Conservation (phyloP, 2,113 vertebrate genomes). For the Thunnus thynnus region DNA sequence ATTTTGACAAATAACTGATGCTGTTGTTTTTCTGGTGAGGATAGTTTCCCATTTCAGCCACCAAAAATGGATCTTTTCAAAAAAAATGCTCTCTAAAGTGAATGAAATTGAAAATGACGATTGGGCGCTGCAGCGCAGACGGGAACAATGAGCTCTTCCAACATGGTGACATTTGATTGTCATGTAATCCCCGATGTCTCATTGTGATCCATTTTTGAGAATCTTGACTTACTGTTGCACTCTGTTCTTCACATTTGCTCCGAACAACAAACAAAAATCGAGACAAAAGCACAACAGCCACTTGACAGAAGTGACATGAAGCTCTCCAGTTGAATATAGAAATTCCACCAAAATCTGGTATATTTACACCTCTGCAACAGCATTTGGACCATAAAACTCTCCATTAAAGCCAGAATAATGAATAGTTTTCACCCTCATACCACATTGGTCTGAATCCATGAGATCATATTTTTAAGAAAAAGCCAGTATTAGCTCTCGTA, state of each 20-base stretch:
- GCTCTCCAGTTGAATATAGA: background rate
- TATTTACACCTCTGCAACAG: background rate
- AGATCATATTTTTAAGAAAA: constrained; percentile 13
- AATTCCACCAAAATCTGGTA: background rate
- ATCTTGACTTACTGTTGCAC: constrained; percentile 44
- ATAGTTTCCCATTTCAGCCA: background rate
- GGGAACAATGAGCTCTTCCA: constrained; percentile 46
- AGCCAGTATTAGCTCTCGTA: background rate
- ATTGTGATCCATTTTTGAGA: constrained; percentile 34
- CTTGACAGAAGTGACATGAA: constrained; percentile 31
- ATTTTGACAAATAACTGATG: too few species aligned
- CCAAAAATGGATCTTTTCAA: background rate
- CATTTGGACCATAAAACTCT: background rate
- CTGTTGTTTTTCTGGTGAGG: background rate
- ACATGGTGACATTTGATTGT: constrained; percentile 45
- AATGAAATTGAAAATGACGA: constrained; percentile 30
- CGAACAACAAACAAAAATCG: constrained; percentile 34
- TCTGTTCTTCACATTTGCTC: constrained; percentile 28
- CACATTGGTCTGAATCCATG: background rate
- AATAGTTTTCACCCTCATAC: background rate
- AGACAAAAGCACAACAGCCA: constrained; percentile 53
- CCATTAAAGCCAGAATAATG: background rate
- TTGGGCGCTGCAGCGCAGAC: background rate
- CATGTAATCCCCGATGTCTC: constrained; percentile 34
- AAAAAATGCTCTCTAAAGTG: constrained; percentile 13